Evolutionary conservation across 2,888 invertebrate genomes (phyloP).

Genomic region (Polietes domitor): DNA sequence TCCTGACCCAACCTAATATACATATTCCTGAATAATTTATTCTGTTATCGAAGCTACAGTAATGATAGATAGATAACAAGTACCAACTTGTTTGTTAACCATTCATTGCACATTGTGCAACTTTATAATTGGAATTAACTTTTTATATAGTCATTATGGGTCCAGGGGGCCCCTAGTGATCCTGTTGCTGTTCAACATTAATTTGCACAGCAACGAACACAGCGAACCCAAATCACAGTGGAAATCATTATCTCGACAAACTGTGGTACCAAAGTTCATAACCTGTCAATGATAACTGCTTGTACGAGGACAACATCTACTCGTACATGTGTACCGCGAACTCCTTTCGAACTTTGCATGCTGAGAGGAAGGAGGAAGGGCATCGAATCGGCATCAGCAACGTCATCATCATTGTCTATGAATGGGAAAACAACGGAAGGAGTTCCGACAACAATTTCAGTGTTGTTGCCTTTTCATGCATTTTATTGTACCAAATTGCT

Average conservation of each 20-base stretch:
- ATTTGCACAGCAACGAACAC: neutral
- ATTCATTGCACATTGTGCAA: neutral
- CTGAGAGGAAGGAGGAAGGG: neutral
- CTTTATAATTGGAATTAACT: slow-evolving; percentile 28
- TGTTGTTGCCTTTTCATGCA: slow-evolving; percentile 28
- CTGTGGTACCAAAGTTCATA: slow-evolving; percentile 50
- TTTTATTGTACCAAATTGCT: slow-evolving; percentile 36
- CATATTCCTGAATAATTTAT: no score
- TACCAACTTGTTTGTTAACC: neutral
- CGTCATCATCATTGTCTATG: neutral
- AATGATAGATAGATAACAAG: no score
- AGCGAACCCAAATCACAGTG: neutral
- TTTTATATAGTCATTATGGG: slow-evolving; percentile 1
- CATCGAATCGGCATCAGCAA: neutral
- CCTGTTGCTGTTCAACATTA: no score
- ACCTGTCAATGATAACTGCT: slow-evolving; percentile 31
- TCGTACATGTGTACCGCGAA: neutral
- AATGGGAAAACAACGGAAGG: slow-evolving; percentile 30
- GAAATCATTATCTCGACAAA: slow-evolving; percentile 46
- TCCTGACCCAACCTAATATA: no score
- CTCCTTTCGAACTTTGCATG: neutral
- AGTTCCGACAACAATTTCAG: slow-evolving; percentile 57
- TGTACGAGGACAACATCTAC: neutral
- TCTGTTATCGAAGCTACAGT: no score
- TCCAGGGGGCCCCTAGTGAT: neutral